Evolutionary conservation across 1,140 invertebrate genomes (phyloP), one percentile per base, ranked within the genome.

Genomic region (Plodia interpunctella): DNA sequence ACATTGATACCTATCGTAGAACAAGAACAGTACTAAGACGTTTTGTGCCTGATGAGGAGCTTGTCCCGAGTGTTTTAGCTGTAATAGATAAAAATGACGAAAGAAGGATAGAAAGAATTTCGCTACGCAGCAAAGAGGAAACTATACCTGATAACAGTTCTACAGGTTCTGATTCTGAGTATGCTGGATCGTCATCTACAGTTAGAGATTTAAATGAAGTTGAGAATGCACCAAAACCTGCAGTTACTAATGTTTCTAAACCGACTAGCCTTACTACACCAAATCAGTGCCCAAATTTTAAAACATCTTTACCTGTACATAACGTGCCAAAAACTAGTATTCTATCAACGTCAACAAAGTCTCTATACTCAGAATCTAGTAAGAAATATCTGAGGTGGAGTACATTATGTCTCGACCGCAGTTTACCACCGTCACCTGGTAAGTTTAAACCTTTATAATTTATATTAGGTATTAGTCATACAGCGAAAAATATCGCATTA

Each of bases 121-220:
- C 38, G 3, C 8, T 44, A 35, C 65, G 74, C 49, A 70, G 51
- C 18, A 72, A 66, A 60, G 60, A 76, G 38, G 60, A 59, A 19
- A 32, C 18, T 56, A 77, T 76, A 75, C 57, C 63, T n/a, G 75
- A 83, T 55, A 55, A 59, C 11, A 82, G 77, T 67, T 76, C 72
- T 6, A 76, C 67, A 55, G 72, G 72, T 30, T 83, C 82, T 35
- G 84, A 87, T 67, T 83, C 82, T 49, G 80, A 76, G 13, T 83
- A 80, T 49, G 67, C 75, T 61, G 79, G 78, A 25, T 87, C 82
- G n/a, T 70, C 68, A 32, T 65, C 62, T n/a, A 74, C 73, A 25
- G 65, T 76, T 28, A 67, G 70, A 60, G 76, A 82, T 63, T 61
- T 76, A 51, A 21, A 62, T 49, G 67, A 79, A 20, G 9, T 28